Evolutionary conservation across 1,140 invertebrate species (phyloP).

Genomic region (Diploscapter pachys): DNA sequence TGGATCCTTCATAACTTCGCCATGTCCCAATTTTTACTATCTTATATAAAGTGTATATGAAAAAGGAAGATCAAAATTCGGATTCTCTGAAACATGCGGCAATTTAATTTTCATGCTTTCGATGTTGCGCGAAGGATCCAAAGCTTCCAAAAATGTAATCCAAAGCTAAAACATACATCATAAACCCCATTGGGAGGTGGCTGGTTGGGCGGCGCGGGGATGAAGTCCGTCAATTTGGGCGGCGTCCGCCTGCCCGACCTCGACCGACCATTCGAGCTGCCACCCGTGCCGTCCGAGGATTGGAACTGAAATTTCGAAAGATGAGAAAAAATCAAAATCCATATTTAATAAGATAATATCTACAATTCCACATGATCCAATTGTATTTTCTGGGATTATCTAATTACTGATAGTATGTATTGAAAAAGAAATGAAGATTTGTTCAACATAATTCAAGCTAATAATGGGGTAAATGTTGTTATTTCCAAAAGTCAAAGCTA

Average conservation of each 20-base stretch:
- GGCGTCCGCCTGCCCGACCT: constrained; percentile 33
- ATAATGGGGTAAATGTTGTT: neutral
- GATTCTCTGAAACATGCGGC: neutral
- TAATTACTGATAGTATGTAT: no score
- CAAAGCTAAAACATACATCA: constrained; percentile 22
- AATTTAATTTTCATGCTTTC: constrained; percentile 1
- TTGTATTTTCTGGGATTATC: no score
- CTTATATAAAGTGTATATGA: no score
- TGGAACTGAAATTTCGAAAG: constrained; percentile 31
- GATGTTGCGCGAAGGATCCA: constrained; percentile 19
- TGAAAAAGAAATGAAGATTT: no score
- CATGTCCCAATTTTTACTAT: neutral
- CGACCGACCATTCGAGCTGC: constrained; percentile 38
- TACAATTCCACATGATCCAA: no score
- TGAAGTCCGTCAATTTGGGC: constrained; percentile 44
- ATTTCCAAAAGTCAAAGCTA: constrained; percentile 1
- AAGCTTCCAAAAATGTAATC: constrained; percentile 27
- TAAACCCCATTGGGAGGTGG: constrained; percentile 30
- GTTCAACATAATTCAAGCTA: no score
- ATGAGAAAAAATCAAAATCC: neutral
- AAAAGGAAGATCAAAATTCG: no score
- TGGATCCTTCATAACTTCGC: neutral
- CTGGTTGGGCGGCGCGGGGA: constrained; percentile 41
- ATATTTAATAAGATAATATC: constrained; percentile 3
- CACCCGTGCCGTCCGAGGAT: constrained; percentile 50